These are phyloP conservation scores for Notodonta dromedarius DNA, from an alignment of 2,888 invertebrate genomes.

Conservation along the genomic window DNA sequence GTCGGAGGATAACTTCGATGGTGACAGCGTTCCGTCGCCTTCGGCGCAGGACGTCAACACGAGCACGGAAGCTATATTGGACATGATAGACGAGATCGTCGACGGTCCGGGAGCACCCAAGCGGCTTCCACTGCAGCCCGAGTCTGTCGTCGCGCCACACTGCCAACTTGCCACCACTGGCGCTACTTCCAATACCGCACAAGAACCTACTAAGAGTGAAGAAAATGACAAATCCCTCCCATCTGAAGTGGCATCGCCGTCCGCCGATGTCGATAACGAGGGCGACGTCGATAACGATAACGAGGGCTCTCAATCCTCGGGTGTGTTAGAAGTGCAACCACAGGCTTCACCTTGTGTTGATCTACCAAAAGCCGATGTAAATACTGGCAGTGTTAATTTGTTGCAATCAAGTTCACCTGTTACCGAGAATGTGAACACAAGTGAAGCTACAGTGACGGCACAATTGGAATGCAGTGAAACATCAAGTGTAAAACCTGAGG, in stretches of 20 bases:
- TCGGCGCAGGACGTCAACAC: slow-evolving; percentile 76
- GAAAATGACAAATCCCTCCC: slow-evolving; percentile 21
- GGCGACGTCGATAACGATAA: slow-evolving; percentile 56
- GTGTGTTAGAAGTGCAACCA: slow-evolving; percentile 12
- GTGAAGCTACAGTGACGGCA: slow-evolving; percentile 20
- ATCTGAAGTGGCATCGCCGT: slow-evolving; percentile 33
- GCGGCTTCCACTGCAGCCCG: slow-evolving; percentile 52
- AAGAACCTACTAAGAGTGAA: slow-evolving; percentile 31
- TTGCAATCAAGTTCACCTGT: slow-evolving; percentile 45
- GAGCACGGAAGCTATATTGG: slow-evolving; percentile 80
- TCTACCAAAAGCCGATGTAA: slow-evolving; percentile 25
- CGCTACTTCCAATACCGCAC: slow-evolving; percentile 29
- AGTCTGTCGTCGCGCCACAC: slow-evolving; percentile 25
- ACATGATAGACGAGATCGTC: slow-evolving; percentile 81
- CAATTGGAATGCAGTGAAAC: slow-evolving; percentile 25
- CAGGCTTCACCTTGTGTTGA: slow-evolving; percentile 30
- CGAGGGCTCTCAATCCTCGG: slow-evolving; percentile 30
- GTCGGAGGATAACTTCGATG: slow-evolving; percentile 78
- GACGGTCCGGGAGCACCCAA: slow-evolving; percentile 77
- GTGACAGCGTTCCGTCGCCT: slow-evolving; percentile 78
- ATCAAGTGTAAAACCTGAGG: slow-evolving; percentile 28
- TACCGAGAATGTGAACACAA: slow-evolving; percentile 12
- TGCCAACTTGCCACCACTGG: slow-evolving; percentile 28
- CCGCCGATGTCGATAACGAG: slow-evolving; percentile 53
- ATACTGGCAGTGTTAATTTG: slow-evolving; percentile 42